phyloP scores from a whole-genome alignment of 2,888 invertebrate genomes.

The Geophilus truncorum region DNA sequence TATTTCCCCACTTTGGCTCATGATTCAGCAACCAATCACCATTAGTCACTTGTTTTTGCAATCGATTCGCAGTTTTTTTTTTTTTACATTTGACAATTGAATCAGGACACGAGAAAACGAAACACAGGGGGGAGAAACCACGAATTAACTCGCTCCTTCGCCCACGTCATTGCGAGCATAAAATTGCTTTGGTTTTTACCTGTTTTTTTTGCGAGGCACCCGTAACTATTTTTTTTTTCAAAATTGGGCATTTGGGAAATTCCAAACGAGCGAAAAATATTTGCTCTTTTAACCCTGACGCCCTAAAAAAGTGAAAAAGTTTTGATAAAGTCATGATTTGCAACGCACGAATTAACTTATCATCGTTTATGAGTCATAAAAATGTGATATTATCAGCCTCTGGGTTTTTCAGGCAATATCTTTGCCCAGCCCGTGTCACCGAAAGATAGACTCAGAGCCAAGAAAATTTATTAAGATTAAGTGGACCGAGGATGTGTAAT shows the following conservation, averaged over 20 bases:
- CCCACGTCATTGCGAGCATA: neutral
- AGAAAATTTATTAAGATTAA: neutral
- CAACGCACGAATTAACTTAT: constrained; percentile 7
- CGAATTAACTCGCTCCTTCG: constrained; percentile 1
- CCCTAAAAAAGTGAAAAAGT: neutral
- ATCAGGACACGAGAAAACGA: neutral
- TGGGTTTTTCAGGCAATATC: constrained; percentile 5
- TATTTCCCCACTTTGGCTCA: neutral
- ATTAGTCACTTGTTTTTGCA: neutral
- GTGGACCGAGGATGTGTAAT: neutral
- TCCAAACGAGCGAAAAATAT: neutral
- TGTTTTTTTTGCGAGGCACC: too few species aligned
- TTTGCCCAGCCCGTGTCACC: neutral
- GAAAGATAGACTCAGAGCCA: neutral
- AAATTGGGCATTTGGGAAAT: neutral
- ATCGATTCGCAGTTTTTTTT: neutral
- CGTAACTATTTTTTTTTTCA: neutral
- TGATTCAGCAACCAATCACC: too few species aligned
- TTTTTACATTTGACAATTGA: neutral
- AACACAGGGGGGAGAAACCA: neutral
- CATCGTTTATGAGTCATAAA: constrained; percentile 3
- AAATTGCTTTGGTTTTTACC: constrained; percentile 8
- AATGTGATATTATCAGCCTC: constrained; percentile 8
- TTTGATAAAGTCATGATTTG: neutral
- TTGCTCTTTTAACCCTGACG: neutral